Base-by-base conservation (phyloP, 2,113 vertebrate genomes). In the Semnornis frantzii region DNA sequence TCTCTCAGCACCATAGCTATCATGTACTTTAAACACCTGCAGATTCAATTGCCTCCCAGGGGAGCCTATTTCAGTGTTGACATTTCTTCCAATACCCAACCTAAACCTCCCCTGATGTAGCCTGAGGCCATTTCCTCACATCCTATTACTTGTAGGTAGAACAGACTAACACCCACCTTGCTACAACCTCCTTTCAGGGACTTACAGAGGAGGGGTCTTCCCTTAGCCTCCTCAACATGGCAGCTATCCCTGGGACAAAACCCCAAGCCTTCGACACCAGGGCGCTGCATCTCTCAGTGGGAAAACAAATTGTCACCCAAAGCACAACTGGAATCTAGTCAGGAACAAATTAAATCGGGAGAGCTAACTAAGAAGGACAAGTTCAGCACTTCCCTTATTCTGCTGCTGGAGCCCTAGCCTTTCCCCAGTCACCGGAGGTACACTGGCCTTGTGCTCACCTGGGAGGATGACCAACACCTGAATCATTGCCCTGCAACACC, bases 291-390 rank as follows among this genome's bases (percentile, higher is more conserved):
- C 73, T 92, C 42, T 93, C 89, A 90, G 92, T 13, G 21, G 80
- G 78, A 95, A 97, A 92, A 20, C 57, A 93, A 97, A 92, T 20
- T 72, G 81, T 78, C 92, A 85, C 21, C 73, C 91, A 94, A 95
- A 93, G 73, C 65, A 93, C 74, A 96, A 69, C 75, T 64, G 82
- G 75, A 89, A 91, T 58, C 70, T 64, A 93, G 79, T 87, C 93
- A 92, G 78, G 57, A 82, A 75, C 42, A 87, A 82, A 72, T 50
- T 55, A 80, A 80, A 80, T 52, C 25, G 39, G 64, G 80, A 96
- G 34, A 73, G 62, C 60, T 77, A 69, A 85, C 76, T 50, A 91
- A 96, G 74, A 50, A 85, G 30, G 48, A 89, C 75, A 70, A 31
- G 46, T 34, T 62, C 66, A 85, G 82, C 5, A 15, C 50, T 65